phyloP scores from a whole-genome alignment of 2,113 vertebrate species.

The Onychostruthus taczanowskii region DNA sequence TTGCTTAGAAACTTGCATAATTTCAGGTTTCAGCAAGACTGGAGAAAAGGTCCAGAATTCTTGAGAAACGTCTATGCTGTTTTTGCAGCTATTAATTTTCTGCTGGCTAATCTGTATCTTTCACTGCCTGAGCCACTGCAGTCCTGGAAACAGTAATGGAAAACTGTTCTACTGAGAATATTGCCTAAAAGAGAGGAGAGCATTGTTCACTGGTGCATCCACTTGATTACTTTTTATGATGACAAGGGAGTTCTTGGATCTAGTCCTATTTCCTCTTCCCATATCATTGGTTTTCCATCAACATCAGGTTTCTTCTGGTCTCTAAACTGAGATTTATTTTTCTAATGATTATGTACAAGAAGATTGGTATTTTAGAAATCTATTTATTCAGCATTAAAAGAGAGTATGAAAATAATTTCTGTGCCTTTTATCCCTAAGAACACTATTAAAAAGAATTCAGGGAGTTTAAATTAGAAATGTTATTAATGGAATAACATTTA shows the following conservation, averaged over 20 bases:
- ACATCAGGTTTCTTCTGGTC: background rate
- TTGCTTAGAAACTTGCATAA: background rate
- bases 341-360: background rate
- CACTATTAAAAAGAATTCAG: background rate
- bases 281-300: background rate
- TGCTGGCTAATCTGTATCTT: background rate
- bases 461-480: background rate
- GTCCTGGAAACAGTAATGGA: background rate
- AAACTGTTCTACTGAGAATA: background rate
- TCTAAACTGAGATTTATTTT: background rate
- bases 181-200: background rate
- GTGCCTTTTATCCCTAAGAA: background rate
- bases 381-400: background rate
- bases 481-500: background rate
- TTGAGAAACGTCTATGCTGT: background rate
- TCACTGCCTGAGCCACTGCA: background rate
- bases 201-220: background rate
- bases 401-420: background rate
- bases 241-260: background rate
- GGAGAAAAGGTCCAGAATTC: background rate
- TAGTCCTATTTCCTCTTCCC: background rate
- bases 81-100: background rate
- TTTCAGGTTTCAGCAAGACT: background rate
- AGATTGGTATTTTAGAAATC: background rate
- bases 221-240: conserved; percentile 5